Conservation (phyloP, 2,113 vertebrate genomes). For the Tetrax tetrax region DNA sequence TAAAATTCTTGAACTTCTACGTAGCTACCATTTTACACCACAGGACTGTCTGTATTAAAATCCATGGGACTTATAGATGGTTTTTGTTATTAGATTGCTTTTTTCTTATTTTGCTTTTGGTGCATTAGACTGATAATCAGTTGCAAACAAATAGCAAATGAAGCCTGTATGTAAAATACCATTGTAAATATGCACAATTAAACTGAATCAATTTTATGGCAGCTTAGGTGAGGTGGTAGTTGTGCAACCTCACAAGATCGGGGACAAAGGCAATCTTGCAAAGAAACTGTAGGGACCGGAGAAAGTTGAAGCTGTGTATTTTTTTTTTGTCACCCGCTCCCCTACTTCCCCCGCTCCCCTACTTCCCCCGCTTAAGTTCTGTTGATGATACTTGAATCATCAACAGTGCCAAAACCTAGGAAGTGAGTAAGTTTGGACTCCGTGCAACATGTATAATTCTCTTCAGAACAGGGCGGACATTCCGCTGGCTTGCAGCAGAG, state of each 20-base stretch:
- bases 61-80: fast-evolving
- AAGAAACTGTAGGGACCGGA: not conserved
- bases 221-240: not conserved
- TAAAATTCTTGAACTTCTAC: not conserved
- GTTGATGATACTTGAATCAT: not conserved
- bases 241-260: not conserved
- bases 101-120: not conserved
- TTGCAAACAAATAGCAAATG: not conserved
- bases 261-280: not conserved
- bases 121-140: not conserved
- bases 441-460: not conserved
- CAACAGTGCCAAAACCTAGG: slow-evolving; percentile 13
- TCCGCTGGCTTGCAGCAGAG: not conserved
- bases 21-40: not conserved
- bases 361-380: not conserved
- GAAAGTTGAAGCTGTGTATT: not conserved
- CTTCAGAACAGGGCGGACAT: not conserved
- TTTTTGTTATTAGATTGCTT: not conserved
- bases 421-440: slow-evolving; percentile 30
- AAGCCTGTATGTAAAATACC: not conserved
- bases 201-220: not conserved
- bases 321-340: not conserved
- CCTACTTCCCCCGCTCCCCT: not conserved
- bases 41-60: not conserved
- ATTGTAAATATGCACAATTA: not conserved